Conservation (phyloP, 2,888 invertebrate genomes). For the Hyppa rectilinea region DNA sequence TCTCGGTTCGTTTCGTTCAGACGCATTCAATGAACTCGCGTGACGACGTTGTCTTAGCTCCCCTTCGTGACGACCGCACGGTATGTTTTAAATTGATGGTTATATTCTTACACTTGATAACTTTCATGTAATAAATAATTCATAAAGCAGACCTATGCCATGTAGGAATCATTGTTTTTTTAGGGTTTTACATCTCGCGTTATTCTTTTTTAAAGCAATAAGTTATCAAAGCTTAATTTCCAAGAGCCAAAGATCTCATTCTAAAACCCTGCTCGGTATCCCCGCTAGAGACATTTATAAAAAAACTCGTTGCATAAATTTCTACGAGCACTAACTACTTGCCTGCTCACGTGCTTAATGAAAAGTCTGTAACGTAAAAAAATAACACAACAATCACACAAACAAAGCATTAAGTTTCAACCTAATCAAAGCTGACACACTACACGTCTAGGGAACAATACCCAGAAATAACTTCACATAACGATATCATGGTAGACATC, state of each 20-base stretch:
- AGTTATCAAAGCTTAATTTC: not conserved
- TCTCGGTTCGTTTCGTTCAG: not conserved
- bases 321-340: not conserved
- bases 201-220: not conserved
- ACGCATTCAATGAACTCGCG: not conserved
- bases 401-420: not conserved
- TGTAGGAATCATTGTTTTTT: not conserved
- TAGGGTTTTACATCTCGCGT: not conserved
- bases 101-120: no score
- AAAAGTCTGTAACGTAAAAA: not conserved
- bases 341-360: not conserved
- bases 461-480: slow-evolving; percentile 32
- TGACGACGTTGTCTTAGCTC: not conserved
- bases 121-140: no score
- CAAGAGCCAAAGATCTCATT: not conserved
- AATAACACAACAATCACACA: not conserved
- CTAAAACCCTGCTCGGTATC: not conserved
- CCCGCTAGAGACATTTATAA: not conserved
- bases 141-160: not conserved
- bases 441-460: slow-evolving; percentile 11
- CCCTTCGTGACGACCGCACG: not conserved
- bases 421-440: slow-evolving; percentile 15
- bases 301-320: not conserved
- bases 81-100: not conserved
- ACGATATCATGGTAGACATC: slow-evolving; percentile 10